Evolutionary conservation across 2,797 vertebrate species (phyloP), one percentile per base, ranked within the genome.

Genomic region (Pampus argenteus): DNA sequence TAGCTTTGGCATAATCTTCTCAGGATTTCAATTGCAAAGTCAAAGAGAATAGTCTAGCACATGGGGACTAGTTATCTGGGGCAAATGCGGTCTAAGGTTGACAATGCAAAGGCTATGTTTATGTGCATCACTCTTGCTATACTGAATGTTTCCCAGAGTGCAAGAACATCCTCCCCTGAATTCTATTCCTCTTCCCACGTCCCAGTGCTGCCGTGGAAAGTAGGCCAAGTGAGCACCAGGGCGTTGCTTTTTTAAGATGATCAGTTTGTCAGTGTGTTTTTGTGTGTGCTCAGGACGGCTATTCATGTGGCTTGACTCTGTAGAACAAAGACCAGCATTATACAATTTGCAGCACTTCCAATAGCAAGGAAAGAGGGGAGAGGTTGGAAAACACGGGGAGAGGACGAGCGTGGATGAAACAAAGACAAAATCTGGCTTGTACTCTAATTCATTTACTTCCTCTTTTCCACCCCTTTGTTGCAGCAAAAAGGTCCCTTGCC

Each of bases 191-290:
- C 91, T 92, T 93, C 92, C 91, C 91, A 92, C 88, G 89, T 92
- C 91, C 91, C 91, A 87, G 85, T 40, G 91, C 91, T 92, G 89
- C 91, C 76, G 88, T 88, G 89, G 91, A 93, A 94, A 93, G 92
- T 94, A 94, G 93, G 92, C 91, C 93, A 94, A 91, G 92, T 88
- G 86, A 92, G 89, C 91, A 89, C 91, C 92, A 90, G 93, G 91
- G 93, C 90, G 91, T 93, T 94, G 86, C 92, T 93, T 92, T 92
- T 93, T 92, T 91, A 93, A 93, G 89, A 92, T 92, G 91, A 94
- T 93, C 93, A 90, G 90, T 93, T 94, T 92, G 89, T 92, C 90
- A 88, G 90, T 93, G 91, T 91, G 86, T 88, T 85, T 92, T 84
- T 88, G 88, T 87, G 86, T 78, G 84, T 42, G 81, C 89, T 90